These are phyloP conservation scores for Sakesphorus luctuosus DNA, from an alignment of 2,113 vertebrate species.

Conservation along the genomic window DNA sequence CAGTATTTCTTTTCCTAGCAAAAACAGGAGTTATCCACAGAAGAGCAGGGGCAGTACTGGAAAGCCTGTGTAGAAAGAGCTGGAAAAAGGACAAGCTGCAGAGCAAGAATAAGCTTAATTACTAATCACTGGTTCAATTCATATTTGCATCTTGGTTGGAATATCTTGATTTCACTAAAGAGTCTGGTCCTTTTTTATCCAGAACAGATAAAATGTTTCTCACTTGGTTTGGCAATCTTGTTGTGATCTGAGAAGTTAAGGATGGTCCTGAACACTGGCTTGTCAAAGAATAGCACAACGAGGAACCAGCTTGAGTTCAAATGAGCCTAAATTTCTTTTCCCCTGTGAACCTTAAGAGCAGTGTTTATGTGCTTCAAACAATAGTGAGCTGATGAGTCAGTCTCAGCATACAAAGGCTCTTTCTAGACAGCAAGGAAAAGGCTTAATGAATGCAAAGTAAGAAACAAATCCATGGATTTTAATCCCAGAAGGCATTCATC, in stretches of 20 bases:
- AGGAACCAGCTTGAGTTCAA: not conserved
- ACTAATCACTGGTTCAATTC: not conserved
- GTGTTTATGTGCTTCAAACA: not conserved
- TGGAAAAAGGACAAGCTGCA: not conserved
- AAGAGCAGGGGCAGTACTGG: not conserved
- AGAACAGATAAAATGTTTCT: not conserved
- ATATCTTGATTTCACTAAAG: not conserved
- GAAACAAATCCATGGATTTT: not conserved
- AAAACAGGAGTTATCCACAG: not conserved
- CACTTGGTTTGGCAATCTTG: not conserved
- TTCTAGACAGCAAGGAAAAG: conserved; percentile 5
- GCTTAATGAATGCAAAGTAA: conserved; percentile 3
- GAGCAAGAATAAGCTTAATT: not conserved
- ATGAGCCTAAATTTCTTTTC: not conserved
- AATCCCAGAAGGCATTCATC: not conserved
- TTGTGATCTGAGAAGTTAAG: not conserved
- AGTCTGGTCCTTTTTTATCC: not conserved
- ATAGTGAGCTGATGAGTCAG: conserved; percentile 16
- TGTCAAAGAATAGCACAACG: not conserved
- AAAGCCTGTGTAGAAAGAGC: not conserved
- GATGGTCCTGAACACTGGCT: not conserved
- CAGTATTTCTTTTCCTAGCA: not conserved
- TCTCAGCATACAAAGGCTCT: not conserved
- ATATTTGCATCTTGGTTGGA: not conserved
- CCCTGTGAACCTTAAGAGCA: not conserved